Conservation (phyloP, 1,140 invertebrate species). For the Drepana arcuata region DNA sequence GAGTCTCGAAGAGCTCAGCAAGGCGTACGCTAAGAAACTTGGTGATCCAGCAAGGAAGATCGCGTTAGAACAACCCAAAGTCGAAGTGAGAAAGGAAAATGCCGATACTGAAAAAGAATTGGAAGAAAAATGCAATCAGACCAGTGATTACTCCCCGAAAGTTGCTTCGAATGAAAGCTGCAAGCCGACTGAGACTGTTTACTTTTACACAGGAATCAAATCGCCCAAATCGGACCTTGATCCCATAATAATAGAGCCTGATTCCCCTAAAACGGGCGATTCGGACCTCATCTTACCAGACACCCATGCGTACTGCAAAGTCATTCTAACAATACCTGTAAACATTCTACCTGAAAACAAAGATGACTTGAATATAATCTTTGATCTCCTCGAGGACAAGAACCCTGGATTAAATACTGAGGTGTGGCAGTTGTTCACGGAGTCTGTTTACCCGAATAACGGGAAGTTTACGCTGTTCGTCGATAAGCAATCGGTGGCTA, state of each 20-base stretch:
- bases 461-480: constrained; percentile 41
- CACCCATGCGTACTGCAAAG: constrained; percentile 18
- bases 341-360: constrained; percentile 36
- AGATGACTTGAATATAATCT: constrained; percentile 44
- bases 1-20: constrained; percentile 28
- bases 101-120: neutral
- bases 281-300: constrained; percentile 2
- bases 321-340: constrained; percentile 34
- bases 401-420: constrained; percentile 53
- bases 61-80: neutral
- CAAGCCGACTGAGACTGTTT: no score
- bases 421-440: constrained; percentile 32
- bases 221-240: constrained; percentile 2
- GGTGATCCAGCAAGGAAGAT: constrained; percentile 2
- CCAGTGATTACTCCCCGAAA: neutral
- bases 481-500: constrained; percentile 35
- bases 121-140: constrained; percentile 1
- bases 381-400: constrained; percentile 48
- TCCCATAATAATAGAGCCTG: constrained; percentile 9
- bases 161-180: neutral
- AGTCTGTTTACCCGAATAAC: constrained; percentile 19
- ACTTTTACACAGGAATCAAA: no score
- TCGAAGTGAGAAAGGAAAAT: neutral
- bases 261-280: constrained; percentile 4
- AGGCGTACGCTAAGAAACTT: constrained; percentile 5